These are phyloP conservation scores for Rynchops niger DNA, from an alignment of 2,113 vertebrate species.

Conservation along the genomic window DNA sequence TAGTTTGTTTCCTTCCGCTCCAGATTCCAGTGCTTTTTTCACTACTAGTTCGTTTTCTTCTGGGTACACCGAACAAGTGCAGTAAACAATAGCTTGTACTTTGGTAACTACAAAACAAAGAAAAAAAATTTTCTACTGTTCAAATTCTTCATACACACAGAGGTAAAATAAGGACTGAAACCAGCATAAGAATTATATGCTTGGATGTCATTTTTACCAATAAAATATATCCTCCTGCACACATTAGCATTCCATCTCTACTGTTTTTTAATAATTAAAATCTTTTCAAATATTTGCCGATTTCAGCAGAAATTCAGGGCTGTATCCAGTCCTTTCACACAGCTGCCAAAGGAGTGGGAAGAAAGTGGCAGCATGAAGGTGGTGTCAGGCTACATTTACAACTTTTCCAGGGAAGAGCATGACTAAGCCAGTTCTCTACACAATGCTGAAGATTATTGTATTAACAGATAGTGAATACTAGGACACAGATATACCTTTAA, in stretches of 20 bases:
- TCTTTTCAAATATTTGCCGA: not conserved
- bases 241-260: not conserved
- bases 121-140: not conserved
- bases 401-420: not conserved
- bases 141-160: not conserved
- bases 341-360: not conserved
- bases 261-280: not conserved
- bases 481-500: not conserved
- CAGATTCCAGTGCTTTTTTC: constrained; percentile 76
- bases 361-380: not conserved
- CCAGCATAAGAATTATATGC: not conserved
- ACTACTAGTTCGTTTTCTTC: constrained; percentile 89
- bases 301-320: not conserved
- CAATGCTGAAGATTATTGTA: not conserved
- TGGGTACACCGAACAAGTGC: constrained; percentile 84
- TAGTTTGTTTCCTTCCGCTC: constrained; percentile 63
- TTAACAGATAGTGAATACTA: not conserved
- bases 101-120: constrained; percentile 77
- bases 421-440: not conserved
- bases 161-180: not conserved
- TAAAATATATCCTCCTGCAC: not conserved
- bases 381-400: not conserved
- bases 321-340: not conserved
- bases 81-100: constrained; percentile 84
- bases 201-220: not conserved